Conservation (phyloP, 2,113 vertebrate species). For the Dipodomys ordii region DNA sequence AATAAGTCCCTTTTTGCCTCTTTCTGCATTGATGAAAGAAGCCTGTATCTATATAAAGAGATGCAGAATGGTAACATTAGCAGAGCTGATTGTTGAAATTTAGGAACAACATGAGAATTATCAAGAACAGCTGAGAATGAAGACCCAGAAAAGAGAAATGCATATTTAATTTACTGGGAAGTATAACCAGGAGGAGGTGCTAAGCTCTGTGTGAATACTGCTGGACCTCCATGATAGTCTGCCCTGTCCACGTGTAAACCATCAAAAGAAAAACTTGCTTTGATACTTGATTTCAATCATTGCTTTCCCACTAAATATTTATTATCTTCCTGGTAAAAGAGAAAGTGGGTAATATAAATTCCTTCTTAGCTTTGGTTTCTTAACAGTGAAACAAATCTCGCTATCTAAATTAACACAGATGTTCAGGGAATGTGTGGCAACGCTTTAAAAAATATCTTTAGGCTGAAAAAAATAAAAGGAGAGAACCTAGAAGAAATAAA, state of each 20-base stretch:
- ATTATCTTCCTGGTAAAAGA: background rate
- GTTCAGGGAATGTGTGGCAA: background rate
- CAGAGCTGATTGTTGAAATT: background rate
- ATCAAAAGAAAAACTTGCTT: background rate
- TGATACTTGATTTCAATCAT: background rate
- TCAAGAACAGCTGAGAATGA: background rate
- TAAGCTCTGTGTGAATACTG: background rate
- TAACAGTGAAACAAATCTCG: background rate
- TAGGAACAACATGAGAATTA: background rate
- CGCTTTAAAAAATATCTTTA: slow-evolving; percentile 4
- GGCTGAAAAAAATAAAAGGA: background rate
- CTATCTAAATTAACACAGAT: background rate
- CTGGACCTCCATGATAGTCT: accelerated
- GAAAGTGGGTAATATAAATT: slow-evolving; percentile 30
- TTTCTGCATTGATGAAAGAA: background rate
- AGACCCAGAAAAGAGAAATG: background rate
- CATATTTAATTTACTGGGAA: background rate
- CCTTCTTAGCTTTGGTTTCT: slow-evolving; percentile 40
- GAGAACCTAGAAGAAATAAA: background rate
- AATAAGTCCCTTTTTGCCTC: background rate
- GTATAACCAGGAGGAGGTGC: no score
- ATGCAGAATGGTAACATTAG: background rate
- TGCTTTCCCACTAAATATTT: slow-evolving; percentile 1
- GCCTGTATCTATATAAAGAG: background rate
- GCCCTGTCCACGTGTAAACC: background rate